Percentiles rank a stretch among this genome's conserved stretches.
Conservation (phyloP, 2,888 invertebrate species). For the Plagodis dolabraria region DNA sequence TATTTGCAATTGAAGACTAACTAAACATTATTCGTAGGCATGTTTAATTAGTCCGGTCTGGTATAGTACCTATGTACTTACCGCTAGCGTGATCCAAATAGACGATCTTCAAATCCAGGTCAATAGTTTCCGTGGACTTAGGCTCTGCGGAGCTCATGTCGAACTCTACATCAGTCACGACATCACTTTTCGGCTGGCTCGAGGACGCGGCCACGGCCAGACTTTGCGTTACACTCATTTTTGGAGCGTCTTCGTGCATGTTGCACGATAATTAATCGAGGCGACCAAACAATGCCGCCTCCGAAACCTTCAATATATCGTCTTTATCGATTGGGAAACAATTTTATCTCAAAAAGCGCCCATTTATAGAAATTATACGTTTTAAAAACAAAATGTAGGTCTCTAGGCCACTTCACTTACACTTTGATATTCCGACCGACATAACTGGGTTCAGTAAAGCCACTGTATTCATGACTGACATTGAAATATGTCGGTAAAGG, state of each 20-base stretch:
- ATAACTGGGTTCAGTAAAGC: conserved; percentile 89
- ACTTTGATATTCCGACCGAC: conserved; percentile 91
- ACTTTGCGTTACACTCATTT: conserved; percentile 88
- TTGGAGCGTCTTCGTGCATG: conserved; percentile 89
- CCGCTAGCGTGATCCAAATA: conserved; percentile 86
- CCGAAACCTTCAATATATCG: conserved; percentile 63
- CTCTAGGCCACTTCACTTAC: conserved; percentile 95
- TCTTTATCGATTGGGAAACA: conserved; percentile 70
- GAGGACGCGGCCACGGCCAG: conserved; percentile 88
- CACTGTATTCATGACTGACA: conserved; percentile 87
- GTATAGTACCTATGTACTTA: conserved; percentile 61
- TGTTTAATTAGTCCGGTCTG: conserved; percentile 26
- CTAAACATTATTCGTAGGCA: conserved; percentile 9
- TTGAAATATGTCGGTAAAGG: conserved; percentile 85
- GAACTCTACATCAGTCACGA: conserved; percentile 76
- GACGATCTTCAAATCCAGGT: conserved; percentile 86
- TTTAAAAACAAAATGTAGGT: conserved; percentile 89
- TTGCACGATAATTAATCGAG: conserved; percentile 75
- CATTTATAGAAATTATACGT: conserved; percentile 62
- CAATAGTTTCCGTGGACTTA: conserved; percentile 79
- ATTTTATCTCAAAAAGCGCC: conserved; percentile 86
- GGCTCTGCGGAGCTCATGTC: conserved; percentile 72
- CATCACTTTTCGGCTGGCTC: conserved; percentile 78
- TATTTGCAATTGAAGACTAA: background rate
- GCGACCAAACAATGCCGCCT: conserved; percentile 63